Evolutionary conservation across 2,797 vertebrate species (phyloP).

Genomic region (Myripristis jacobus): DNA sequence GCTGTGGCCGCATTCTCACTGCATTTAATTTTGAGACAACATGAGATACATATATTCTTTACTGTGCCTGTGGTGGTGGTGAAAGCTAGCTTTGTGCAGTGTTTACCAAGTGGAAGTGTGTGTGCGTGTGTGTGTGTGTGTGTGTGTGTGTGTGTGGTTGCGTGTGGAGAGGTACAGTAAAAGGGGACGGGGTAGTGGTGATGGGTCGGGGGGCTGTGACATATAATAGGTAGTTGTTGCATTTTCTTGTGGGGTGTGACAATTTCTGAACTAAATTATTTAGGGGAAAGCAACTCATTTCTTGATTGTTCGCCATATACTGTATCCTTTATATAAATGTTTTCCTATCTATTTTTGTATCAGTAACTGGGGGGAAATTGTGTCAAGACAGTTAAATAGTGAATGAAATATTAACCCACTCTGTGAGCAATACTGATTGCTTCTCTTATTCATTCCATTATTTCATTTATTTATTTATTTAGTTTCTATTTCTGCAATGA

Average conservation of each 20-base stretch:
- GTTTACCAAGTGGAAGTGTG: constrained; percentile 52
- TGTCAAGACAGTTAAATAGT: constrained; percentile 48
- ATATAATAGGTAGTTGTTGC: constrained; percentile 39
- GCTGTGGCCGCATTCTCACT: constrained; percentile 39
- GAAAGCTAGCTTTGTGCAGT: constrained; percentile 71
- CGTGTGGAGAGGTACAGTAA: constrained; percentile 49
- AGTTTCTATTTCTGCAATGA: constrained; percentile 9
- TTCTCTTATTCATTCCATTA: constrained; percentile 31
- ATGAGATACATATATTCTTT: constrained; percentile 55
- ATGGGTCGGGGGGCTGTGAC: constrained; percentile 29
- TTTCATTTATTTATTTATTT: constrained; percentile 20
- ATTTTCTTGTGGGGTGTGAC: constrained; percentile 63
- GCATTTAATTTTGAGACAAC: constrained; percentile 47
- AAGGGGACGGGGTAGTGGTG: not conserved
- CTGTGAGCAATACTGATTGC: constrained; percentile 68
- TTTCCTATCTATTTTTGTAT: constrained; percentile 86
- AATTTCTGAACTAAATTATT: constrained; percentile 52
- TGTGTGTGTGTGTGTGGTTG: constrained; percentile 20
- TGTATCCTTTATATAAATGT: constrained; percentile 77
- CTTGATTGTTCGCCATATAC: constrained; percentile 67
- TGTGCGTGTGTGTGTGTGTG: not conserved
- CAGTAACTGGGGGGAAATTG: constrained; percentile 33
- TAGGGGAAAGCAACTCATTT: constrained; percentile 63
- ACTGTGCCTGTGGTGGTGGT: constrained; percentile 73
- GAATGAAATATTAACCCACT: constrained; percentile 57